Base-by-base conservation (phyloP, 2,113 vertebrate species). In the Vidua macroura region DNA sequence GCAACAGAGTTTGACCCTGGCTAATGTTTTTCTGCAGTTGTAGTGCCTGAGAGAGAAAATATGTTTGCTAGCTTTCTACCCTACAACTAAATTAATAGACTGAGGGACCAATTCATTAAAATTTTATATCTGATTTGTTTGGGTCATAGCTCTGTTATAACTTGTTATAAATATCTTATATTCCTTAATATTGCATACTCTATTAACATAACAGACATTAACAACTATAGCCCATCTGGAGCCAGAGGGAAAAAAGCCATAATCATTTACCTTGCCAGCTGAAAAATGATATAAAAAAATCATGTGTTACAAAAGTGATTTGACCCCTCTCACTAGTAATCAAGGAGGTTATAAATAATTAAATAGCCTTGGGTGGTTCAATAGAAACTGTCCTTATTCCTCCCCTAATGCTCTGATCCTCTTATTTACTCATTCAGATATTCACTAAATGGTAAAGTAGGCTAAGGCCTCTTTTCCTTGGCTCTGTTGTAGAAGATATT, bases 151-250 rank as follows among this genome's bases (percentile, higher is more conserved):
- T 96, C 86, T 89, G 73, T 86, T 96, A 83, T 81, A 97, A 95
- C 84, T 94, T 83, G 74, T 95, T 81, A 83, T 95, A 96, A 95
- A 97, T 97, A 95, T 96, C 93, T 96, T 92, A 95, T 92, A 95
- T 97, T 93, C 86, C 95, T 96, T 96, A 97, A 96, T 94, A 95
- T 93, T 96, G 90, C 83, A 93, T 90, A 87, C 52, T 90, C 76
- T 94, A 93, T 92, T 94, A 97, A 82, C 89, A 95, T 80, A 92
- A 85, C 89, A 89, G 78, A 87, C 91, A 93, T 96, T 95, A 93
- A 93, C 86, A 95, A 86, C 82, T 92, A 60, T 63, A 93, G 70
- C 31, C 88, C 78, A 79, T 92, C 85, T 89, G 69, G 84, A 91
- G 77, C 83, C 83, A 62, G 80, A 95, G 95, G 96, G 92, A 88